Evolutionary conservation across 2,888 invertebrate genomes (phyloP).

Genomic region (Autographa pulchrina): DNA sequence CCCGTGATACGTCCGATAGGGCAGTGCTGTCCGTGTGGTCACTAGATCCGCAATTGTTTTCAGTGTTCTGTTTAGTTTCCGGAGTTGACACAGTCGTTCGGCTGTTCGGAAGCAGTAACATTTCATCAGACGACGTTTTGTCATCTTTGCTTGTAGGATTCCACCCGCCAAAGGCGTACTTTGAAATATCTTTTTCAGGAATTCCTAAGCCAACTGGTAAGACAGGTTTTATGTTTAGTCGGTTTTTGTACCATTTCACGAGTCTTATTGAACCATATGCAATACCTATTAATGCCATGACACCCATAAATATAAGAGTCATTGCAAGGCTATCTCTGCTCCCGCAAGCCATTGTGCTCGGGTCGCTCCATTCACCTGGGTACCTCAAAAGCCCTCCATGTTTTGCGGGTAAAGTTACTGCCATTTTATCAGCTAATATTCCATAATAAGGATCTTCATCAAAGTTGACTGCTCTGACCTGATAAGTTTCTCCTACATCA

Average conservation of each 20-base stretch:
- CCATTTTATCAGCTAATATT: constrained; percentile 65
- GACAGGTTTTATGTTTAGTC: constrained; percentile 92
- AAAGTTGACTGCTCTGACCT: constrained; percentile 82
- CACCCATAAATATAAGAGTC: constrained; percentile 74
- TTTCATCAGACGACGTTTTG: constrained; percentile 85
- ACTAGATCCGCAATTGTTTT: constrained; percentile 80
- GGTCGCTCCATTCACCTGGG: constrained; percentile 82
- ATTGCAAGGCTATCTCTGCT: constrained; percentile 75
- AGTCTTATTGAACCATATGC: constrained; percentile 84
- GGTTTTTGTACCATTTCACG: constrained; percentile 90
- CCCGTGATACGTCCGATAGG: constrained; percentile 82
- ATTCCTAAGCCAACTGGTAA: constrained; percentile 91
- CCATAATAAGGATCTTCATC: constrained; percentile 79
- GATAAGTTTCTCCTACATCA: constrained; percentile 75
- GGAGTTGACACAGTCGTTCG: constrained; percentile 74
- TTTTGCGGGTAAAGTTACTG: constrained; percentile 67
- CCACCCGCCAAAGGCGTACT: constrained; percentile 81
- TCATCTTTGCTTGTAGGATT: constrained; percentile 83
- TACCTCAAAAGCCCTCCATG: constrained; percentile 60
- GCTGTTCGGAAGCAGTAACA: constrained; percentile 81
- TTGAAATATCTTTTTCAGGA: constrained; percentile 83
- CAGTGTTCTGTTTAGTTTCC: constrained; percentile 78
- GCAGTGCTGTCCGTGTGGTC: constrained; percentile 86
- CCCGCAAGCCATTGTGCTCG: constrained; percentile 74
- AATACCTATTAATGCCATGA: constrained; percentile 73